Conservation (phyloP, 2,888 invertebrate genomes). For the Dolichomitus sp. region DNA sequence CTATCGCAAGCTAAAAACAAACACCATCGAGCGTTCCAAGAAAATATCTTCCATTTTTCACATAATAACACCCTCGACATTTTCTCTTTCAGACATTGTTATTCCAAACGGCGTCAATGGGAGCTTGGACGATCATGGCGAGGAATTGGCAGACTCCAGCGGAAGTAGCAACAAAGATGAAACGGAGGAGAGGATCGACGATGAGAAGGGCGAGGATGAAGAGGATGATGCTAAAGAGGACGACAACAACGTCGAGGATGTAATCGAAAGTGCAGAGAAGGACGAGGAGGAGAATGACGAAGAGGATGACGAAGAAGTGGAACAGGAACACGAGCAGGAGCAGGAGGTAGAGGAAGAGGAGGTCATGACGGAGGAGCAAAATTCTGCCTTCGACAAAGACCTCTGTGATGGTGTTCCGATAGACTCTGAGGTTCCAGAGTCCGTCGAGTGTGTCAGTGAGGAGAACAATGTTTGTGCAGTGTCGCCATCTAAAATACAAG, state of each 20-base stretch:
- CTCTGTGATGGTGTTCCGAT: conserved; percentile 36
- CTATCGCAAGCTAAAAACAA: background rate
- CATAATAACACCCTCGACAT: background rate
- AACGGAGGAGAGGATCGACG: conserved; percentile 74
- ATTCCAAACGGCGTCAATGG: conserved; percentile 86
- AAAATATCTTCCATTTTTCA: background rate
- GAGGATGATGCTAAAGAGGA: conserved; percentile 77
- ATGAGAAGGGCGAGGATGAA: conserved; percentile 74
- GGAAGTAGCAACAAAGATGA: conserved; percentile 64
- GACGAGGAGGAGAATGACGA: conserved; percentile 68
- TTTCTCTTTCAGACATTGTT: conserved; percentile 80
- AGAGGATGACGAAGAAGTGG: conserved; percentile 66
- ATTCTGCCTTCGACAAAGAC: conserved; percentile 56
- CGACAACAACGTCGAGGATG: conserved; percentile 72
- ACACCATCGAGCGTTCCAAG: too few species aligned
- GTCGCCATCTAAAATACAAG: conserved; percentile 72
- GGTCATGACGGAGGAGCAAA: conserved; percentile 29
- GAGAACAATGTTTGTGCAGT: conserved; percentile 86
- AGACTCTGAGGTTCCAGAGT: conserved; percentile 72
- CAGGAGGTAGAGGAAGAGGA: conserved; percentile 59
- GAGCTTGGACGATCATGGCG: conserved; percentile 79
- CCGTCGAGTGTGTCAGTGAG: conserved; percentile 86
- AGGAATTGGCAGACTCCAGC: conserved; percentile 73
- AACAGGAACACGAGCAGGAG: conserved; percentile 71
- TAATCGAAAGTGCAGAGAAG: conserved; percentile 70